Evolutionary conservation across 2,113 vertebrate genomes (phyloP).

Genomic region (Amia ocellicauda): DNA sequence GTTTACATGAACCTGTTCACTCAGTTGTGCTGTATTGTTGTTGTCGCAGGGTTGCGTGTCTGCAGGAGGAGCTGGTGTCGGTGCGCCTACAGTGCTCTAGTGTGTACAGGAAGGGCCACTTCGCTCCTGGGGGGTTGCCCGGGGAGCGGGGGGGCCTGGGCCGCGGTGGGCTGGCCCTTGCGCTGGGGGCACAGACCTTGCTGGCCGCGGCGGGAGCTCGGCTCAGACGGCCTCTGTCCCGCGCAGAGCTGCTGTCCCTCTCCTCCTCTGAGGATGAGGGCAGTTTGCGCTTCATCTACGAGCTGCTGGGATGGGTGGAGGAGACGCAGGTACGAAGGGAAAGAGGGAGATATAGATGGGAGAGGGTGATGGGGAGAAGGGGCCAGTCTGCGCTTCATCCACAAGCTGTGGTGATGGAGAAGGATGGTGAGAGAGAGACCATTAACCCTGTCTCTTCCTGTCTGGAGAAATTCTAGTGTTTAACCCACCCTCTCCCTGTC

Average conservation of each 20-base stretch:
- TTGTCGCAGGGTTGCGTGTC: constrained; percentile 75
- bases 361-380: not conserved
- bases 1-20: no score
- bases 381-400: not conserved
- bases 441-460: not conserved
- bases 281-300: constrained; percentile 91
- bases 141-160: constrained; percentile 57
- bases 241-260: constrained; percentile 84
- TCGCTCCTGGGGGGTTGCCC: constrained; percentile 59
- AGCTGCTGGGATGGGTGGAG: constrained; percentile 96
- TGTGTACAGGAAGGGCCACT: constrained; percentile 89
- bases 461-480: not conserved
- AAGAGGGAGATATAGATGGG: not conserved
- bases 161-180: constrained; percentile 67
- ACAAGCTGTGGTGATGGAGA: not conserved
- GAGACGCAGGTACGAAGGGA: constrained; percentile 80
- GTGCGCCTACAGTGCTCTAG: constrained; percentile 88
- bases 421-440: not conserved
- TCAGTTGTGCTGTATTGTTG: no score
- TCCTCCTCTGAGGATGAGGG: constrained; percentile 95
- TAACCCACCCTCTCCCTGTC: constrained; percentile 2
- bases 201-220: constrained; percentile 72
- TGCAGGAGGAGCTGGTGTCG: constrained; percentile 92
- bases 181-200: constrained; percentile 53
- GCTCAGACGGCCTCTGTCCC: constrained; percentile 84